phyloP scores from a whole-genome alignment of 92 coral and sea anemone species.

The Anthopleura xanthogrammica region DNA sequence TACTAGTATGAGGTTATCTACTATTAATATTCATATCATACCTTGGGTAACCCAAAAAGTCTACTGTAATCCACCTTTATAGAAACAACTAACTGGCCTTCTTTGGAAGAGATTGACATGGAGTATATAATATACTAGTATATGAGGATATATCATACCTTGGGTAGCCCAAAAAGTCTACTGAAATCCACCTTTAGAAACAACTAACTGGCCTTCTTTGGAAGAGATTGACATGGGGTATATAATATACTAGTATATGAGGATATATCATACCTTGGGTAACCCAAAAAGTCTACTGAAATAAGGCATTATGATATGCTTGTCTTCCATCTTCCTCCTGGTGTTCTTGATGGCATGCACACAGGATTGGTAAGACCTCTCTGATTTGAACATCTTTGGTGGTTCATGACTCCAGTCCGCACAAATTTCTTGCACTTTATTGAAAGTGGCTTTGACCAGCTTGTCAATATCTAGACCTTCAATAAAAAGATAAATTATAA shows the following conservation, averaged over 20 bases:
- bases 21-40: no score
- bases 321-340: conserved; percentile 96
- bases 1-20: no score
- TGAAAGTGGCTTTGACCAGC: conserved; percentile 65
- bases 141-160: conserved; percentile 43
- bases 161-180: conserved; percentile 27
- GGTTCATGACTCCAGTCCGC: conserved; percentile 62
- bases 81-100: no score
- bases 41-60: conserved; percentile 85
- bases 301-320: conserved; percentile 76
- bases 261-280: conserved; percentile 58
- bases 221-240: no score
- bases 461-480: conserved; percentile 53
- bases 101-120: no score
- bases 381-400: conserved; percentile 55
- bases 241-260: no score
- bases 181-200: no score
- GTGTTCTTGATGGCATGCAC: conserved; percentile 89
- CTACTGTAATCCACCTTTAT: no score
- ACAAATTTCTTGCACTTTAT: conserved; percentile 76
- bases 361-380: conserved; percentile 63
- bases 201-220: no score
- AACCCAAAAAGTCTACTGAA: conserved; percentile 76
- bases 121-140: no score
- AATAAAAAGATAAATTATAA: neutral